Conservation (phyloP, 2,888 invertebrate genomes). For the Tachina fera region DNA sequence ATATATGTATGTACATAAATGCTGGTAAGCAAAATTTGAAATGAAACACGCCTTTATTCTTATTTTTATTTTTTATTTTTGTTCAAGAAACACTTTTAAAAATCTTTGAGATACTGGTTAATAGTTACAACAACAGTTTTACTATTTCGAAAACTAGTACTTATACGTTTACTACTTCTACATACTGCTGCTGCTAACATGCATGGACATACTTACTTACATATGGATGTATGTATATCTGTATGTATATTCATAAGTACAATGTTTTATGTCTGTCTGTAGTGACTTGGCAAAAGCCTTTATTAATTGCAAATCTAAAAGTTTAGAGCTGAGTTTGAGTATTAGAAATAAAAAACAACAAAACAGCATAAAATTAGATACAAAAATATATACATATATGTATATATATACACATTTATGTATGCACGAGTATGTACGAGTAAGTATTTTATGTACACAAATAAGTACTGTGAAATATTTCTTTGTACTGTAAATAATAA, state of each 20-base stretch:
- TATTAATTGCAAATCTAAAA: constrained; percentile 58
- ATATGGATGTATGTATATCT: not conserved
- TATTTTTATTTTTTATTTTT: not conserved
- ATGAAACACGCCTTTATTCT: constrained; percentile 44
- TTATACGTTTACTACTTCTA: not conserved
- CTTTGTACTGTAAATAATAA: constrained; percentile 21
- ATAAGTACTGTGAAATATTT: not conserved
- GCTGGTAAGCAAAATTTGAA: constrained; percentile 18
- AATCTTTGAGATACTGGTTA: constrained; percentile 37
- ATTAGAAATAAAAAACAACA: constrained; percentile 26
- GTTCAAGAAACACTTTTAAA: constrained; percentile 39
- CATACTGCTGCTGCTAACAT: constrained; percentile 7
- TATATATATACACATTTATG: not conserved
- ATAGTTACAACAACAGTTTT: constrained; percentile 7
- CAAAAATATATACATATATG: not conserved
- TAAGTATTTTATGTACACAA: not conserved
- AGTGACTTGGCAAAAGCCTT: constrained; percentile 40
- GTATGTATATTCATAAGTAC: not conserved
- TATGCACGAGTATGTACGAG: not conserved
- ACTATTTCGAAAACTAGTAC: not conserved
- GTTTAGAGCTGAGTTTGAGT: constrained; percentile 10
- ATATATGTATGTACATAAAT: not conserved
- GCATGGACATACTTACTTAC: not conserved
- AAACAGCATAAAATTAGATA: constrained; percentile 5
- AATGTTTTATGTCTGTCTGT: not conserved